Percentiles rank a stretch among this genome's conserved stretches.
phyloP scores from a whole-genome alignment of 2,113 vertebrate species.

The Benitochromis conjunctus region DNA sequence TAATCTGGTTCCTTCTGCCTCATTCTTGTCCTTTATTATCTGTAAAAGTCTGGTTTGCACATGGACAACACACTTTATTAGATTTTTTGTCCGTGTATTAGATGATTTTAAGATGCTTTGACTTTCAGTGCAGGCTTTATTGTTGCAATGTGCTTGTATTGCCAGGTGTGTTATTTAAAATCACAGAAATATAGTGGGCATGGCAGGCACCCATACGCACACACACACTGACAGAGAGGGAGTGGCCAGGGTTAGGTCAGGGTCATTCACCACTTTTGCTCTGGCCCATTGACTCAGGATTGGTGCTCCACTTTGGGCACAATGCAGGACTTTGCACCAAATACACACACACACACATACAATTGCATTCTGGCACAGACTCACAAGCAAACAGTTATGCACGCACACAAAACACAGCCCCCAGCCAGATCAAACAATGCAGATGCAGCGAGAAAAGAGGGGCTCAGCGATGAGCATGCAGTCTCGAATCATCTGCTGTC shows the following conservation, averaged over 20 bases:
- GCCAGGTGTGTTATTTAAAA: neutral
- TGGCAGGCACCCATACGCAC: neutral
- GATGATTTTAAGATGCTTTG: neutral
- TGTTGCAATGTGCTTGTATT: neutral
- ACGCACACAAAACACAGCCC: neutral
- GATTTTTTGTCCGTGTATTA: neutral
- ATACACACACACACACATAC: slow-evolving; percentile 8
- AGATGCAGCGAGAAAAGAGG: slow-evolving; percentile 39
- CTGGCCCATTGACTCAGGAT: slow-evolving; percentile 63
- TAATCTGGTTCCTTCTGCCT: slow-evolving; percentile 6
- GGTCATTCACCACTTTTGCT: slow-evolving; percentile 51
- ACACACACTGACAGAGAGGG: neutral
- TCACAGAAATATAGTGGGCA: neutral
- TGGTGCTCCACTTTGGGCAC: slow-evolving; percentile 52
- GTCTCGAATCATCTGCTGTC: slow-evolving; percentile 35
- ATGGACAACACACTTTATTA: neutral
- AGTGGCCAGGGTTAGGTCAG: slow-evolving; percentile 34
- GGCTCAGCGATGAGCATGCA: slow-evolving; percentile 4
- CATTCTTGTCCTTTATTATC: neutral
- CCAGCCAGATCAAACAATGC: slow-evolving; percentile 45
- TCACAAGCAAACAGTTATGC: neutral
- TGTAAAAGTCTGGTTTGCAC: neutral
- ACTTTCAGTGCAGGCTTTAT: slow-evolving; percentile 1
- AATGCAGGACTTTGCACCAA: slow-evolving; percentile 57
- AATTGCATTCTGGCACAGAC: neutral